Base-by-base conservation (phyloP, 2,797 vertebrate genomes). In the Spinibarbus caldwelli region DNA sequence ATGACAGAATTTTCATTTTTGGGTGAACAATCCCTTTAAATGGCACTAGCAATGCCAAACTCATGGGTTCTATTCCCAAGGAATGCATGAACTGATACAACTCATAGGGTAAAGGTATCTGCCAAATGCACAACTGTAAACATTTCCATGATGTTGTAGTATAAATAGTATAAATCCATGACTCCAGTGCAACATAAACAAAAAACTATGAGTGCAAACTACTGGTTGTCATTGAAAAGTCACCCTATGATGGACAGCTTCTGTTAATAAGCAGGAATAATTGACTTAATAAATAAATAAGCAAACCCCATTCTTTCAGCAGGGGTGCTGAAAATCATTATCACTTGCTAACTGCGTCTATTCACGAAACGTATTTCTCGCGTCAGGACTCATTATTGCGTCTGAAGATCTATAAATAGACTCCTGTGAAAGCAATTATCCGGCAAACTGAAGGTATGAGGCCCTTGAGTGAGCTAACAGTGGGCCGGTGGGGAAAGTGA, bases 341-440 rank as follows among this genome's bases (percentile, higher is more conserved):
- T 43, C 68, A 78, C 49, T 38, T 36, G 26, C n/a, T 86, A 68
- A 75, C 49, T 66, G 57, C 21, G 41, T 85, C 68, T 62, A 49
- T 52, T 70, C 76, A 80, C n/a, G 6, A 84, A 79, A 76, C 68
- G 21, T 47, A 80, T 59, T 75, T 62, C 49, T 17, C 45, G 67
- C 41, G 9, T 73, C 62, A 75, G 57, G 57, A 78, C 70, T 70
- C 78, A 81, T 84, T 84, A 84, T 83, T 80, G 82, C 31, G 14
- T 57, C 36, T 75, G 29, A 64, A 59, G 75, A 83, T 71, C 72
- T 81, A 38, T 59, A 80, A 83, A 84, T 80, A 87, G 81, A 83
- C 66, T 73, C 17, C 26, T 14, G 34, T 84, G 77, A 68, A 89
- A 85, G 80, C 82, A 88, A 83, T 87, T 85, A 88, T 81, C 80